A percentile compares a stretch with the other conserved stretches of the same genome.
Evolutionary conservation across 2,113 vertebrate genomes (phyloP).

Genomic region (Burhinus oedicnemus): DNA sequence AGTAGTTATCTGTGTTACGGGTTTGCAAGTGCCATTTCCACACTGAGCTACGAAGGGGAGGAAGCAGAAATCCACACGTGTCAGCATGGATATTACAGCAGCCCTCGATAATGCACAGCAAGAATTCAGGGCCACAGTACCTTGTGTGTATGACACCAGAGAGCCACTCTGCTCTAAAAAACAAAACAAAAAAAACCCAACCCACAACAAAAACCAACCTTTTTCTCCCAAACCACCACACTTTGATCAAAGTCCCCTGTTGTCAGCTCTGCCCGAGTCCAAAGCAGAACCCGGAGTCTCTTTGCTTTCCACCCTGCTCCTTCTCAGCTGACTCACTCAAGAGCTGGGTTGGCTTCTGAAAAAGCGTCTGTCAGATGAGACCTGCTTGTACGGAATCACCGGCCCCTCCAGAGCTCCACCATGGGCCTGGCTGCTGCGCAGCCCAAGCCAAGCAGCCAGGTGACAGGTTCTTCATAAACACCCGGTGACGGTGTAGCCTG

Average conservation of each 20-base stretch:
- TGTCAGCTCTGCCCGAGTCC: neutral
- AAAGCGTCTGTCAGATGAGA: neutral
- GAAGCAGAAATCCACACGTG: neutral
- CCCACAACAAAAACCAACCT: too few relatives aligned
- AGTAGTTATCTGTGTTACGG: neutral
- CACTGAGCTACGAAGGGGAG: neutral
- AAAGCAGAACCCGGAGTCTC: neutral
- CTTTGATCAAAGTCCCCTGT: neutral
- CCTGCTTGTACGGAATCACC: neutral
- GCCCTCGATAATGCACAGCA: fast-evolving
- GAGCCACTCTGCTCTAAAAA: neutral
- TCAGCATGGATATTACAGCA: neutral
- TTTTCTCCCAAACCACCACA: neutral
- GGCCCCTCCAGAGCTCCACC: neutral
- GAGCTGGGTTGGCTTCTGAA: neutral
- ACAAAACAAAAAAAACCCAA: too few relatives aligned
- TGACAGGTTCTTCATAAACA: slow-evolving; percentile 29
- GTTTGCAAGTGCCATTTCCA: slow-evolving; percentile 49
- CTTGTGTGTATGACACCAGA: neutral
- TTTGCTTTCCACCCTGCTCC: neutral
- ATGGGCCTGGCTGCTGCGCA: neutral
- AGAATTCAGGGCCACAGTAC: neutral
- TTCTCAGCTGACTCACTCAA: neutral
- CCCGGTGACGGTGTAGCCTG: slow-evolving; percentile 12
- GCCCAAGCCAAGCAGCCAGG: neutral